Percentiles rank a stretch among this genome's conserved stretches.
Conservation (phyloP, 2,113 vertebrate genomes). For the Hydrolagus affinis region DNA sequence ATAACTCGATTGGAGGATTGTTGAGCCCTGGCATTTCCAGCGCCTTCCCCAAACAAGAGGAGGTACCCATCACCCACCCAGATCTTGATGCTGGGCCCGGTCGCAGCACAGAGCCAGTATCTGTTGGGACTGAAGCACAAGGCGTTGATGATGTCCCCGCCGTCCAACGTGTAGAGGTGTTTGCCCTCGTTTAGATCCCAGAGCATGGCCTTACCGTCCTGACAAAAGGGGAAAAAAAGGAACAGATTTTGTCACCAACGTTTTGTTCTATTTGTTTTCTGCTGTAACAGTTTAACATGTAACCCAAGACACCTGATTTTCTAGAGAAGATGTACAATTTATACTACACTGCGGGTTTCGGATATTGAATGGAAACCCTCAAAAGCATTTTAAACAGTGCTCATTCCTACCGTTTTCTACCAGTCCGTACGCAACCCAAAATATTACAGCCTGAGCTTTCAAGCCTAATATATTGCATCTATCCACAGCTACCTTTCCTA, state of each 20-base stretch:
- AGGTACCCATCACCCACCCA: conserved; percentile 74
- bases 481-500: no score
- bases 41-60: background rate
- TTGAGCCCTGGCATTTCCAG: no score
- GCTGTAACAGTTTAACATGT: accelerated
- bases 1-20: no score
- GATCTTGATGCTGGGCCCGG: conserved; percentile 95
- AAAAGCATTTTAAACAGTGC: no score
- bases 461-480: no score
- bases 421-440: no score
- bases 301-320: background rate
- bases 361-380: no score
- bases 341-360: no score
- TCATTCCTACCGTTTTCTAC: no score
- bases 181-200: conserved; percentile 97
- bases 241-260: background rate
- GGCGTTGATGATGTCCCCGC: conserved; percentile 85
- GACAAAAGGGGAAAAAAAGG: background rate
- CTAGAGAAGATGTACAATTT: no score
- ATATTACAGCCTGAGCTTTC: no score
- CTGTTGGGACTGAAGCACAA: conserved; percentile 96
- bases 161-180: conserved; percentile 87
- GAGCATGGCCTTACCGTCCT: conserved; percentile 94
- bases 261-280: background rate
- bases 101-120: conserved; percentile 95